Base-by-base conservation (phyloP, 2,797 vertebrate genomes). In the Acanthornis magna region DNA sequence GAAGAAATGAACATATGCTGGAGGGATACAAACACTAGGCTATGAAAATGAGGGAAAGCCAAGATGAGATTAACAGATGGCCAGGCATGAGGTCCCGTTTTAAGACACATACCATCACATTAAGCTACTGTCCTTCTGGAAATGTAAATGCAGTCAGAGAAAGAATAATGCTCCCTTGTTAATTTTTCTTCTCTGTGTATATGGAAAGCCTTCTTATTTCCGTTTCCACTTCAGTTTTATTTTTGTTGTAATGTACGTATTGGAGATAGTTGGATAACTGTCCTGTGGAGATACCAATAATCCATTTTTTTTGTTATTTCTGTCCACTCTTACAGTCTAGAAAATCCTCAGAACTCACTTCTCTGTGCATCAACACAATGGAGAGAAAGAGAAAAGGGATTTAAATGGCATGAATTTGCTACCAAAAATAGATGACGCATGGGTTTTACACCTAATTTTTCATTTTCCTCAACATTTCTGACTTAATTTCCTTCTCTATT, bases 61-160 rank as follows among this genome's bases (percentile, higher is more conserved):
- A 90, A 96, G 47, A 65, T 84, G n/a, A 88, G 62, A 78, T 67
- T 86, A 94, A 84, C 95, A 96, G 84, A 85, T 87, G 89, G 79
- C 66, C 14, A 58, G 48, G 67, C 47, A 82, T 21, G 58, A 91
- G 16, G 45, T 92, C 74, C 16, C 0, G 0, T 86, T 82, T 84
- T 85, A 90, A 78, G 77, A 66, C 27, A 45, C 8, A 48, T 36
- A 91, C 9, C 29, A 71, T 50, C 22, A 47, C 0, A 4, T 82
- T 90, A 87, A 82, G 13, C 20, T 92, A 76, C 86, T 66, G 45
- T 60, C 79, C 75, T 94, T 81, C 66, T 89, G 62, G 57, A 91
- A 88, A 83, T 55, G 40, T 62, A 72, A 91, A 88, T 73, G n/a
- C 11, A 73, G 10, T 72, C 40, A 47, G 34, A 74, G 32, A 78